Base-by-base conservation (phyloP, 2,113 vertebrate genomes). In the Lampris megalopsis region DNA sequence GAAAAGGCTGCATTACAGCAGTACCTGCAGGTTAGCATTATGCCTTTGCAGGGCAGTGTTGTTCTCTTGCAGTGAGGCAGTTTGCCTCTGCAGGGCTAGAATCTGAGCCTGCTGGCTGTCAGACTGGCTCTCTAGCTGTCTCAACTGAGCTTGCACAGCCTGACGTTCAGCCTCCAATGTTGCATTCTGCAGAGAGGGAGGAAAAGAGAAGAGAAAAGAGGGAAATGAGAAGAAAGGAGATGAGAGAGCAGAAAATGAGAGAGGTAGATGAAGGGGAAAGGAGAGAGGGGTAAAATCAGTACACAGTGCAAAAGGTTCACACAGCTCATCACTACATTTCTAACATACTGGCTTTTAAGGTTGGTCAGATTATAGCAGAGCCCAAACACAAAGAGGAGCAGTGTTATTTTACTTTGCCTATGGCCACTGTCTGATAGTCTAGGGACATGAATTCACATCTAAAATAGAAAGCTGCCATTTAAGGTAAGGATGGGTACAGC, bases 141-240 rank as follows among this genome's bases (percentile, higher is more conserved):
- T 97, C 63, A 97, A 84, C 59, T 98, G 98, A 2, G 94, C 95
- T 92, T 97, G 97, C 86, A 96, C 84, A 0, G 97, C 97, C 92
- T 97, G 97, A 50, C 97, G 97, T 90, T 99, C 98, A 6, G 98
- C 98, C 88, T 99, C 97, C 73, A 99, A 93, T 0, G 97, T 99
- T 2, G 98, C 98, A 68, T 99, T 99, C 98, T 99, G 92, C 9
- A 68, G 0, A 47, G 47, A 7, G 5, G 5, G 41, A n/a, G 6
- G 7, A 8, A 37, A 9, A 11, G 36, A 13, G 36, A 7, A 13
- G 36, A 13, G 6, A 47, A 7, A 11, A 9, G 37, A 10, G 3
- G n/a, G 47, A 9, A 5, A 11, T 9, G 13, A 13, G 9, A 11
- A 10, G 9, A 6, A 10, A 11, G 35, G 11, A 13, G 38, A 41